These are phyloP conservation scores for Acrobasis consociella DNA, from an alignment of 2,888 invertebrate genomes.

Conservation along the genomic window DNA sequence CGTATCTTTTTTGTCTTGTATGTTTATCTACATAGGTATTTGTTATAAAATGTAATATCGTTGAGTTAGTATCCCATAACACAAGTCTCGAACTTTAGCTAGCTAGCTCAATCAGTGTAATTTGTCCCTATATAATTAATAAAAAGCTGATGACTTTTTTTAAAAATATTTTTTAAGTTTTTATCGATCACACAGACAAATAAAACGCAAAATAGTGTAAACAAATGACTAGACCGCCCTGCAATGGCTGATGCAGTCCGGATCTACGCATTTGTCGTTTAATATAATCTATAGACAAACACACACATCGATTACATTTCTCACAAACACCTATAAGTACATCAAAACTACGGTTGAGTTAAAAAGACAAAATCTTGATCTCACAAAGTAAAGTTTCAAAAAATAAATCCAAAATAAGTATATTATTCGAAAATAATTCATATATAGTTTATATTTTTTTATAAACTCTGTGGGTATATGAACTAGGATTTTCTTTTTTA, in stretches of 20 bases:
- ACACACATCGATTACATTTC: conserved; percentile 31
- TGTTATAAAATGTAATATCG: too few species aligned
- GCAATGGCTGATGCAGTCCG: conserved; percentile 76
- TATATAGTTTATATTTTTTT: conserved; percentile 28
- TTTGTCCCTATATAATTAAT: too few species aligned
- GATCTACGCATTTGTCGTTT: conserved; percentile 62
- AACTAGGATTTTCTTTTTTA: conserved; percentile 66
- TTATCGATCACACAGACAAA: conserved; percentile 30
- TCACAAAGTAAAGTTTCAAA: conserved; percentile 34
- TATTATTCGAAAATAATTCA: conserved; percentile 35
- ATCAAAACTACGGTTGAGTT: conserved; percentile 31
- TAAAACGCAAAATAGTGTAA: conserved; percentile 44
- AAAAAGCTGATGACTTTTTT: too few species aligned
- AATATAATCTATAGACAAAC: conserved; percentile 42
- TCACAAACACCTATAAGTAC: conserved; percentile 39
- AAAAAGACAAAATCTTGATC: conserved; percentile 24
- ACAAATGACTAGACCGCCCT: conserved; percentile 67
- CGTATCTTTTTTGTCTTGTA: too few species aligned
- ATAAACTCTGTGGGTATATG: conserved; percentile 68
- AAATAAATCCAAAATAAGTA: conserved; percentile 37
- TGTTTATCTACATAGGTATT: too few species aligned
- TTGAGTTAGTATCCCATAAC: too few species aligned
- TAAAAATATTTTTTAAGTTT: not conserved
- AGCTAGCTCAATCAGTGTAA: too few species aligned
- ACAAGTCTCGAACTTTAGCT: too few species aligned